These are phyloP conservation scores for Cathartes aura DNA, from an alignment of 2,113 vertebrate species.

Conservation along the genomic window DNA sequence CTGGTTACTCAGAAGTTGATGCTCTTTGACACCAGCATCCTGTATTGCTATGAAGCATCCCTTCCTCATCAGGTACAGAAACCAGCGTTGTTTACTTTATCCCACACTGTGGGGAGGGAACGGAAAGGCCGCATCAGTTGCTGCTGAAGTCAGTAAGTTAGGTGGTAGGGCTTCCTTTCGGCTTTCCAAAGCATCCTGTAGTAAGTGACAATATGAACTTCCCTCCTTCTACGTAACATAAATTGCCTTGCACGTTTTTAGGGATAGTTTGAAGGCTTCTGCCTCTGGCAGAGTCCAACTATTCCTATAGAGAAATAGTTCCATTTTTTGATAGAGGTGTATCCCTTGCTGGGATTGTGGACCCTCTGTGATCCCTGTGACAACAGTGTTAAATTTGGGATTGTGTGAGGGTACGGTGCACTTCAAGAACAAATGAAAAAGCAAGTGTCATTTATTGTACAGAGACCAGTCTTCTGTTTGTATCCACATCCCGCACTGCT, in stretches of 20 bases:
- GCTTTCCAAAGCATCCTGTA: background rate
- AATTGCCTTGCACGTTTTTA: background rate
- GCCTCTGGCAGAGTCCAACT: background rate
- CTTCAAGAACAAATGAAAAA: background rate
- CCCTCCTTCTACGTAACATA: background rate
- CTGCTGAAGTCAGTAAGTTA: background rate
- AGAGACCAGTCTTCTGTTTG: background rate
- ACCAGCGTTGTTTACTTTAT: background rate
- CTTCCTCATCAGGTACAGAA: constrained; percentile 87
- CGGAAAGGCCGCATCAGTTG: background rate
- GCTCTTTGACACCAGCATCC: constrained; percentile 93
- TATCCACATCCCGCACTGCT: background rate
- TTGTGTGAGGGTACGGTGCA: background rate
- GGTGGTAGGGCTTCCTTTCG: background rate
- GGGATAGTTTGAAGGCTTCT: background rate
- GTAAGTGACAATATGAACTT: background rate
- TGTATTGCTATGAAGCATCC: constrained; percentile 96
- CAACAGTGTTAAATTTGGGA: background rate
- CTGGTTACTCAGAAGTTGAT: constrained; percentile 87
- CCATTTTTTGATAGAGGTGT: background rate
- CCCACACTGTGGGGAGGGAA: background rate
- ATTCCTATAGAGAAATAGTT: background rate
- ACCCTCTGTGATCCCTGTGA: background rate
- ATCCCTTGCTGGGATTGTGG: background rate
- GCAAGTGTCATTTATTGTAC: background rate